phyloP scores from a whole-genome alignment of 2,797 vertebrate species.

The Triplophysa yarkandensis region DNA sequence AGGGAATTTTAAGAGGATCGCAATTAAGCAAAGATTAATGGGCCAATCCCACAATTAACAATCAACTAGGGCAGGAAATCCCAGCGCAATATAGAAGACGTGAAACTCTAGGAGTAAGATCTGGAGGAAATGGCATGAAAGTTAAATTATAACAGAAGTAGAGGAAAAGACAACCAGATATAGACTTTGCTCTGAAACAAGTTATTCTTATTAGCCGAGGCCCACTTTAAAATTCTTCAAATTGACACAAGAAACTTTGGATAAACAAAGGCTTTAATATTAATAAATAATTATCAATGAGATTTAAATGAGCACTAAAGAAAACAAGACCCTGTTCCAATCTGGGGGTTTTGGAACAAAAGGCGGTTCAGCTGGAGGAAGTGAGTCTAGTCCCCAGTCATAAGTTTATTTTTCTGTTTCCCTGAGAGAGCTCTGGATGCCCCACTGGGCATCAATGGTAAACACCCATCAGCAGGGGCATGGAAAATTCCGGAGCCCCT shows the following conservation, averaged over 20 bases:
- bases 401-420: slow-evolving; percentile 9
- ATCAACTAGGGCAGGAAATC: not conserved
- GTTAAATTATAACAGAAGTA: not conserved
- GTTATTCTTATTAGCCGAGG: not conserved
- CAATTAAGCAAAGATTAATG: slow-evolving; percentile 10
- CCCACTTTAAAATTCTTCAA: not conserved
- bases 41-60: not conserved
- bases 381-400: slow-evolving; percentile 5
- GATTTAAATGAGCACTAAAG: slow-evolving; percentile 6
- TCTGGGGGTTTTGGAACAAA: slow-evolving; percentile 20
- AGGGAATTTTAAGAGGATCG: not conserved
- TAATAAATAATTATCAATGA: slow-evolving; percentile 11
- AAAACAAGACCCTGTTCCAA: slow-evolving; percentile 6
- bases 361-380: slow-evolving; percentile 17
- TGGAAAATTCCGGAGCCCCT: slow-evolving; percentile 47
- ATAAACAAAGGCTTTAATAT: not conserved
- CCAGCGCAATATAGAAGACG: not conserved
- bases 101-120: not conserved
- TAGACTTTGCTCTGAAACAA: not conserved
- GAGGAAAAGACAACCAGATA: not conserved
- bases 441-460: slow-evolving; percentile 38
- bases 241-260: not conserved
- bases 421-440: slow-evolving; percentile 9
- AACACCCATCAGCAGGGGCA: slow-evolving; percentile 30
- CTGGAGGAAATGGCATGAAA: not conserved